Evolutionary conservation across 2,113 vertebrate genomes (phyloP).

Genomic region (Vombatus ursinus): DNA sequence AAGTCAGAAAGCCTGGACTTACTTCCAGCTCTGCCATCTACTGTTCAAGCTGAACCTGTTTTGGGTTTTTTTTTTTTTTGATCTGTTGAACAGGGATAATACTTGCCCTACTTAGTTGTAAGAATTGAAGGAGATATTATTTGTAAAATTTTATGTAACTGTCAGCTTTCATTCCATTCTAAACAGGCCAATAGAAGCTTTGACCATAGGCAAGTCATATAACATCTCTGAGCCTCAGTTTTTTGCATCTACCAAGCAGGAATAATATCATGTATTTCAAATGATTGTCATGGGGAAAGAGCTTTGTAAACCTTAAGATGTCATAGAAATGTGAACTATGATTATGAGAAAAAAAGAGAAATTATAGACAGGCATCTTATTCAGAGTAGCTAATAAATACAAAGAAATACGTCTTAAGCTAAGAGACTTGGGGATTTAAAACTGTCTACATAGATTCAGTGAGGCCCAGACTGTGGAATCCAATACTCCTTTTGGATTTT

Average conservation of each 20-base stretch:
- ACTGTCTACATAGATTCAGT: conserved; percentile 25
- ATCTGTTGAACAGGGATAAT: background rate
- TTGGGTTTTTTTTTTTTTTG: no score
- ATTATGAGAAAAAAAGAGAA: background rate
- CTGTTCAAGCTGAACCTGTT: background rate
- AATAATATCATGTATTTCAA: background rate
- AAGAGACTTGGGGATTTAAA: background rate
- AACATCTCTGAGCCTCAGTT: background rate
- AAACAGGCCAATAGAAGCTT: background rate
- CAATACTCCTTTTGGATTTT: conserved; percentile 16
- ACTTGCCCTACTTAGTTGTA: background rate
- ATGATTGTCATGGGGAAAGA: background rate
- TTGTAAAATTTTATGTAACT: background rate
- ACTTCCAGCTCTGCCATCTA: background rate
- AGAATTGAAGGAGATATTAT: background rate
- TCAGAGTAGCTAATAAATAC: background rate
- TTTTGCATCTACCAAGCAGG: background rate
- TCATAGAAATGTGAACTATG: background rate
- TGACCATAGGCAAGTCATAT: background rate
- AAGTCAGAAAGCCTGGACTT: background rate
- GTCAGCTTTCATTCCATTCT: background rate
- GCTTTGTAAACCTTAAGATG: background rate
- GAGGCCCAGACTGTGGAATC: conserved; percentile 28
- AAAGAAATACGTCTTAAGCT: background rate
- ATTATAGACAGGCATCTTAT: background rate